Conservation (phyloP, 2,888 invertebrate species). For the Oscheius sp. region DNA sequence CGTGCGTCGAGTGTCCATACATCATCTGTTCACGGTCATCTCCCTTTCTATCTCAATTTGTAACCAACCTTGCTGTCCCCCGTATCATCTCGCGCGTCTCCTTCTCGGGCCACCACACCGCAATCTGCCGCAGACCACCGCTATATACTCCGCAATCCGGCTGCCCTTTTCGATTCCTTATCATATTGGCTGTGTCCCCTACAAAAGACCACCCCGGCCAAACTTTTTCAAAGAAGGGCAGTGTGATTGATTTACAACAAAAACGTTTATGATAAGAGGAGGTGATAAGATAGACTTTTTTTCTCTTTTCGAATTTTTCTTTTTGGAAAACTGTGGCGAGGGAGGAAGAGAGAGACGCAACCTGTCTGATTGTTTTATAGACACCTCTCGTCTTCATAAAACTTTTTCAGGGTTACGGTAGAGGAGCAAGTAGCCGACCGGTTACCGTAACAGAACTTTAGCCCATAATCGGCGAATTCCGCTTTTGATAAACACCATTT, state of each 20-base stretch:
- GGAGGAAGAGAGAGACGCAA: neutral
- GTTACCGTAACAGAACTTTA: no score
- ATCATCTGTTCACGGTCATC: constrained; percentile 31
- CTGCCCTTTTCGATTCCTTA: neutral
- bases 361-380: constrained; percentile 15
- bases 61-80: constrained; percentile 16
- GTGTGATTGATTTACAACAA: neutral
- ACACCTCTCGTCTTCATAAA: constrained; percentile 18
- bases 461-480: no score
- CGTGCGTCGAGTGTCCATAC: constrained; percentile 25
- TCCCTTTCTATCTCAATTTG: constrained; percentile 16
- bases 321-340: neutral
- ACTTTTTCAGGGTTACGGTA: neutral
- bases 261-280: neutral
- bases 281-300: neutral
- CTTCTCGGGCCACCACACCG: neutral
- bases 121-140: constrained; percentile 1
- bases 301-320: neutral
- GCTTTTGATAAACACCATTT: no score
- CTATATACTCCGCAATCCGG: neutral
- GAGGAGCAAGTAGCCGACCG: neutral
- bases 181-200: neutral
- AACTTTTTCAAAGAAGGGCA: neutral
- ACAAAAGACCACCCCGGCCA: neutral
- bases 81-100: constrained; percentile 21